Evolutionary conservation across 2,888 invertebrate species (phyloP).

Genomic region (Zaprionus bogoriensis): DNA sequence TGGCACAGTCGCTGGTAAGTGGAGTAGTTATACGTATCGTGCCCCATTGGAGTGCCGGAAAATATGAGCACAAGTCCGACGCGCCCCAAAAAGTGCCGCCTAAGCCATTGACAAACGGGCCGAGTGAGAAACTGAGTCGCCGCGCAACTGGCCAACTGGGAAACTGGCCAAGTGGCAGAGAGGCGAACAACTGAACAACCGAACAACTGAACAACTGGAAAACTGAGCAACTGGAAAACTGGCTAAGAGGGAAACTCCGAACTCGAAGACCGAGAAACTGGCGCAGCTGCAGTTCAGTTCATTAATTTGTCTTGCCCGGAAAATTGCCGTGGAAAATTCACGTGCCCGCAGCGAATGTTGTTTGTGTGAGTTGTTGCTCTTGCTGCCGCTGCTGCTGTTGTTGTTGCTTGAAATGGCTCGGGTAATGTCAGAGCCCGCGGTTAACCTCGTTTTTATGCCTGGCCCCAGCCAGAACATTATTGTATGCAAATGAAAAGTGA

Average conservation of each 20-base stretch:
- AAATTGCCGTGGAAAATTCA: constrained; percentile 66
- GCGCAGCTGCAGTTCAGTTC: constrained; percentile 64
- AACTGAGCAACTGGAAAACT: not conserved
- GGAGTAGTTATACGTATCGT: too few relatives aligned
- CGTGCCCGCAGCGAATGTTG: constrained; percentile 48
- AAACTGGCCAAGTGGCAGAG: constrained; percentile 15
- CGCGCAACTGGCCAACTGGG: constrained; percentile 19
- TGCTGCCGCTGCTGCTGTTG: too few relatives aligned
- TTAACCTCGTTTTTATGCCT: constrained; percentile 63
- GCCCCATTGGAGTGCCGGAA: constrained; percentile 44
- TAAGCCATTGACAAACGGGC: constrained; percentile 36
- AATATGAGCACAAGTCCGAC: constrained; percentile 30
- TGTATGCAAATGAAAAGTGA: constrained; percentile 77
- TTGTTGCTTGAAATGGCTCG: constrained; percentile 48
- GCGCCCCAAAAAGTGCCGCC: constrained; percentile 8
- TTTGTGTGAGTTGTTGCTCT: too few relatives aligned
- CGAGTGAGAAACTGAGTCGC: constrained; percentile 6
- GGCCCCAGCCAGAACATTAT: constrained; percentile 54
- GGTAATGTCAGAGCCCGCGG: constrained; percentile 42
- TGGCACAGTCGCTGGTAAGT: constrained; percentile 23
- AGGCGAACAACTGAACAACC: not conserved
- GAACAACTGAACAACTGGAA: not conserved
- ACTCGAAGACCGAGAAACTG: too few relatives aligned
- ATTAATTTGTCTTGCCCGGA: constrained; percentile 66
- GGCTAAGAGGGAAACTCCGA: not conserved